Base-by-base conservation (phyloP, 2,113 vertebrate genomes). In the Sylvietta virens region DNA sequence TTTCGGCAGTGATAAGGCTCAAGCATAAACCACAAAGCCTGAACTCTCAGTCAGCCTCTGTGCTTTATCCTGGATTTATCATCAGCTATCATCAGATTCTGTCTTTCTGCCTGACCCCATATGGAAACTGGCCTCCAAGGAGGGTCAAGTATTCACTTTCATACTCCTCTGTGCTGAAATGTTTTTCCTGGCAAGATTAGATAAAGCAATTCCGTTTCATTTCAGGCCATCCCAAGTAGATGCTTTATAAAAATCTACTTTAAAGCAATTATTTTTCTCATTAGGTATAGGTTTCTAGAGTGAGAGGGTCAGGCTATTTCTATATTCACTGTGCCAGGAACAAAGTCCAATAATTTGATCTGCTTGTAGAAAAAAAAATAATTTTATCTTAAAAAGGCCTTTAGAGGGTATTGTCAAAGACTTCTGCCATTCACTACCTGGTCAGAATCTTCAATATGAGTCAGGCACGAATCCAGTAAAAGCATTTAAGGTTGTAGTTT, bases 141-240 rank as follows among this genome's bases (percentile, higher is more conserved):
- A 90, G 62, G 65, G 79, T 91, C 82, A 92, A 81, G 50, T 84
- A 76, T 83, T 96, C 78, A 33, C 19, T 88, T 92, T 92, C 50
- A 58, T 89, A 67, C 33, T 77, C 47, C 42, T 94, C 88, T 92
- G 19, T 87, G 42, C 60, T 88, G 64, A 93, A 96, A 92, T 89
- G 80, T 71, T 95, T 97, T 97, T 95, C 69, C 92, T 90, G 94
- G 92, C 44, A 82, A 96, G 81, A 96, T 96, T 62, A 97, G 93
- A 97, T 96, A 92, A 94, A 97, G 48, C 45, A 91, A 94, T 97
- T 97, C 21, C 17, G 81, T 97, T 95, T 92, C 84, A 92, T 96
- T 96, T 97, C 76, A 84, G 65, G 26, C 57, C 74, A 91, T 26
- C n/a, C 51, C 92, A 94, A 95, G 88, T 28, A 90, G 73, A 95